Base-by-base conservation (phyloP, 2,888 invertebrate genomes). In the Diplolepis rosae region DNA sequence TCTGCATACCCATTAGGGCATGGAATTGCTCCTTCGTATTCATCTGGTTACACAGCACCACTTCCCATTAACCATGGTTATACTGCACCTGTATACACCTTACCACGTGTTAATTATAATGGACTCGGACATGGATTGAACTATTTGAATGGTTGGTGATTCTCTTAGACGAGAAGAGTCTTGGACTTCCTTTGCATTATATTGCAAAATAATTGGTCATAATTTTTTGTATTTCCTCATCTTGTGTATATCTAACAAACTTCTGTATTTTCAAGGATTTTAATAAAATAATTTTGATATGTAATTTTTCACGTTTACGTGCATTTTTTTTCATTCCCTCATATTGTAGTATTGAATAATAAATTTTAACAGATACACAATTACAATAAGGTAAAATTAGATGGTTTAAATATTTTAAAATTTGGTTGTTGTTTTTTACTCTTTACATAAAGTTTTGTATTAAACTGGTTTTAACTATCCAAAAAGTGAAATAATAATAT, bases 61-160 rank as follows among this genome's bases (percentile, higher is more conserved):
- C 74, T 72, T 24, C 7, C 75, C 3, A 74, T 78, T 22, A 78
- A 81, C 28, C 81, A 79, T 65, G 82, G 77, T 7, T 81, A 82
- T 50, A 71, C 66, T 32, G 75, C 79, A 2, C 82, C 80, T 6
- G 13, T 78, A 5, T 68, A 74, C 39, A 68, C 75, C 1, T 50
- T 74, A 28, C 61, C 78, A 3, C 67, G 73, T 27, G 35, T 76
- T 42, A 74, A 72, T 69, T 65, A 56, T 39, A 18, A 56, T 22
- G 32, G 35, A 56, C 5, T 68, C 5, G 75, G 79, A 24, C 73
- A 74, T 45, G 75, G 78, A 32, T 35, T 71, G 7, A 72, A 72
- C 28, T 72, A 72, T 35, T 48, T 65, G n/a, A 24, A 69, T 18
- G 65, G 69, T 24, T 56, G 56, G 56, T 56, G 22, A 56, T 35